These are phyloP conservation scores for Meloidogyne hapla DNA, from an alignment of 1,140 invertebrate genomes.

Conservation along the genomic window DNA sequence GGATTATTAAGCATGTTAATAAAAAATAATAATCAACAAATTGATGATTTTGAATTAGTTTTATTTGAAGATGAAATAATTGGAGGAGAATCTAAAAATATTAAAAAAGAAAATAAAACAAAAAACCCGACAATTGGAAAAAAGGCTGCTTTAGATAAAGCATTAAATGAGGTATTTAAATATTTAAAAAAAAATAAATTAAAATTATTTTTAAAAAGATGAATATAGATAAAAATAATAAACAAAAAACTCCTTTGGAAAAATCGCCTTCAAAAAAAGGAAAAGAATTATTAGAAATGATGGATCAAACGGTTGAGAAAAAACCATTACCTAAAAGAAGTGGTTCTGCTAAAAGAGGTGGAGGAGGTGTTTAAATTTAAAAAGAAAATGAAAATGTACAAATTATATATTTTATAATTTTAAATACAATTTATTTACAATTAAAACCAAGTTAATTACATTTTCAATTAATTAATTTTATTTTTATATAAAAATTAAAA, in stretches of 20 bases:
- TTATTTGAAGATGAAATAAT: constrained; percentile 43
- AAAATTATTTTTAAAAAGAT: constrained; percentile 33
- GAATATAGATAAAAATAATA: constrained; percentile 29
- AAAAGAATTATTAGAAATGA: constrained; percentile 49
- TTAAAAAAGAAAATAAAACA: constrained; percentile 8
- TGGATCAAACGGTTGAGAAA: constrained; percentile 49
- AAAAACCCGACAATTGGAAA: constrained; percentile 8
- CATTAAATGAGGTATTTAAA: constrained; percentile 28
- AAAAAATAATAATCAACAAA: background rate
- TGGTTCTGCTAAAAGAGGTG: constrained; percentile 4
- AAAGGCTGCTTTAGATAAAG: constrained; percentile 24
- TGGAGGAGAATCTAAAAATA: constrained; percentile 37
- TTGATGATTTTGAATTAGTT: constrained; percentile 34
- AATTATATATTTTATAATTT: no score
- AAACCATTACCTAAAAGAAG: constrained; percentile 21
- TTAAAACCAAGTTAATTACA: no score
- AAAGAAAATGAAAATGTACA: no score
- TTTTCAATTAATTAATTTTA: no score
- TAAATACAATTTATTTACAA: no score
- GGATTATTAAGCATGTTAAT: constrained; percentile 41
- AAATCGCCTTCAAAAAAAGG: constrained; percentile 39
- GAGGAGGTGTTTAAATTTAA: background rate
- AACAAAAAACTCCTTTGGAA: background rate
- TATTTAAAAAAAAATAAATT: background rate
- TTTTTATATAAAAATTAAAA: no score